Conservation (phyloP, 2,797 vertebrate genomes). For the Artibeus lituratus region DNA sequence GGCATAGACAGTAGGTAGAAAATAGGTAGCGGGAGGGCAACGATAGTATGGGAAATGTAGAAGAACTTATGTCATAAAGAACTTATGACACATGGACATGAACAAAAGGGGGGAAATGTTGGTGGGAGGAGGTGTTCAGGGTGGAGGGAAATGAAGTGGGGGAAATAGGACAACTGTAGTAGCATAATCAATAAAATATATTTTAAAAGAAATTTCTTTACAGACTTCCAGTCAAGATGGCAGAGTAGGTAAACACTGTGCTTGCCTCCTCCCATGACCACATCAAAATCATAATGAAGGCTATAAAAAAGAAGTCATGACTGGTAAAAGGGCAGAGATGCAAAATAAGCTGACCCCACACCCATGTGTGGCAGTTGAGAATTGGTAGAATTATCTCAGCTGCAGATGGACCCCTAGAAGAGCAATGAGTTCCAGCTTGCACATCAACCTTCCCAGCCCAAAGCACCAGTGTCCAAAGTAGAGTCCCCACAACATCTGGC, state of each 20-base stretch:
- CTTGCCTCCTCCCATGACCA: background rate
- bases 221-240: background rate
- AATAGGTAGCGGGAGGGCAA: too few relatives aligned
- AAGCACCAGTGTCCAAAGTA: background rate
- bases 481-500: background rate
- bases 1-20: too few relatives aligned
- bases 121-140: too few relatives aligned
- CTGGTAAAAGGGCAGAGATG: background rate
- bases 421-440: background rate
- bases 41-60: too few relatives aligned
- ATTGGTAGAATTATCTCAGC: background rate
- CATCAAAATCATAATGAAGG: background rate
- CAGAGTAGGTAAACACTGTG: background rate
- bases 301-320: background rate
- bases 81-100: too few relatives aligned
- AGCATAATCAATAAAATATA: too few relatives aligned
- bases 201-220: background rate
- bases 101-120: too few relatives aligned
- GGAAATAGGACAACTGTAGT: too few relatives aligned
- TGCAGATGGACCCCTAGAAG: background rate
- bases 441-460: background rate
- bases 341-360: background rate
- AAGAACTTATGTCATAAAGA: too few relatives aligned
- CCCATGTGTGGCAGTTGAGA: background rate
- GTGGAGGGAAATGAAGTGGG: too few relatives aligned